Conservation (phyloP, 2,797 vertebrate genomes). For the Sebastes steindachneri region DNA sequence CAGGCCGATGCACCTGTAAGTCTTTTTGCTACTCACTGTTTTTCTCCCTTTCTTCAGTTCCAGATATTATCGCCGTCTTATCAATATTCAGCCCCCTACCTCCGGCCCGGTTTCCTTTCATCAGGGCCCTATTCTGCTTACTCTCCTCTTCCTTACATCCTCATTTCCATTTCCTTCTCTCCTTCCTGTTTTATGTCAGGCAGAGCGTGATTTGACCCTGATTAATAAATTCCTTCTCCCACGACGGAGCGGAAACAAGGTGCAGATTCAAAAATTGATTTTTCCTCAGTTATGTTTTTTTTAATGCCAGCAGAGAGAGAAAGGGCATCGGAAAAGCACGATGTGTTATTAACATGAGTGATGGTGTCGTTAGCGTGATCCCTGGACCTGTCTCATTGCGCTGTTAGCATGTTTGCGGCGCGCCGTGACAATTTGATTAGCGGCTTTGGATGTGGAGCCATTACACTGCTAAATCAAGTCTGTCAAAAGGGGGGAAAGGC, state of each 20-base stretch:
- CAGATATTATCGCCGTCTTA: conserved; percentile 62
- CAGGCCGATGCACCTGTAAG: conserved; percentile 37
- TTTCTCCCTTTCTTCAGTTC: conserved; percentile 15
- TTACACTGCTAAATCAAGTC: conserved; percentile 64
- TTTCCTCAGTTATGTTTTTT: conserved; percentile 37
- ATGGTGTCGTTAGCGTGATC: conserved; percentile 68
- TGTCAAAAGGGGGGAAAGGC: conserved; percentile 42
- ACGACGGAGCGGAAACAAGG: conserved; percentile 48
- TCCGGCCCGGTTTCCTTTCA: conserved; percentile 7
- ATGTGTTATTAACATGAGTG: conserved; percentile 66
- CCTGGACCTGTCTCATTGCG: conserved; percentile 41
- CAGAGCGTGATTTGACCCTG: conserved; percentile 56
- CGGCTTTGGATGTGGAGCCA: conserved; percentile 44
- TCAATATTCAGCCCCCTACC: conserved; percentile 70
- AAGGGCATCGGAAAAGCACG: conserved; percentile 29
- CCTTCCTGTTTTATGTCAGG: conserved; percentile 12
- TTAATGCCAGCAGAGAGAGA: conserved; percentile 18
- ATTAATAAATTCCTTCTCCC: conserved; percentile 56
- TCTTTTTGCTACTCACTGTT: conserved; percentile 9
- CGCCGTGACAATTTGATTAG: conserved; percentile 72
- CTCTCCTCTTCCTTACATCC: not conserved
- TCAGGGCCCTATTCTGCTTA: conserved; percentile 16
- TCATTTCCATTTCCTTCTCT: conserved; percentile 37
- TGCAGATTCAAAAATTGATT: conserved; percentile 64
- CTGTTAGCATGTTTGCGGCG: conserved; percentile 69